Base-by-base conservation (phyloP, 2,888 invertebrate species). In the Urechis unicinctus region DNA sequence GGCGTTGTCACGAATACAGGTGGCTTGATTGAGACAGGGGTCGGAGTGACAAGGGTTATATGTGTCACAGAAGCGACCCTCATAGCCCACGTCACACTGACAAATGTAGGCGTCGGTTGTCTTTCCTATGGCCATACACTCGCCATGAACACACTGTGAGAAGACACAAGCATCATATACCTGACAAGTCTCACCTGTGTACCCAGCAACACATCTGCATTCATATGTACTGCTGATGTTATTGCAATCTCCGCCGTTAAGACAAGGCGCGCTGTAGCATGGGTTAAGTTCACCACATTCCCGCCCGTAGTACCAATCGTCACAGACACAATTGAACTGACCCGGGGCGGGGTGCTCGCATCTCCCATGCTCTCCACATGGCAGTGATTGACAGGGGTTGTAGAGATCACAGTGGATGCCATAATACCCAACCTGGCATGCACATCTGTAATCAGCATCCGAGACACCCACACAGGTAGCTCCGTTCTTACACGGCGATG, bases 121-220 rank as follows among this genome's bases (percentile, higher is more conserved):
- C 21, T 22, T 9, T 21, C 45, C 45, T 9, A 45, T 6, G 6
- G 9, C 9, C n/a, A 25, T 21, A 29, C 36, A 42, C 2, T 9
- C 49, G 24, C 43, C 41, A 26, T 50, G 51, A n/a, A 17, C 2
- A 22, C 53, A 53, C 5, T 24, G 28, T 25, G 29, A 25, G 17
- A 53, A n/a, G 24, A 24, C 42, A 41, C 53, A 53, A 6, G 52
- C 24, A 24, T 52, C 29, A 29, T 44, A 52, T 9, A 44, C 24
- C 41, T 56, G 50, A 55, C 92, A 92, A 70, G 85, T 84, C 5
- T 28, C 13, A 6, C 62, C 64, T 31, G 54, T 57, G 44, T 53
- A 60, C 31, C 64, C 64, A 29, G 17, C 22, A 3, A 47, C 22
- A 41, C 60, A 62, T 9, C 30, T 36, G 46, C 60, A 63, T 9